A percentile compares a stretch with the other conserved stretches of the same genome.
phyloP scores from a whole-genome alignment of 2,113 vertebrate genomes.

The Myodes glareolus region DNA sequence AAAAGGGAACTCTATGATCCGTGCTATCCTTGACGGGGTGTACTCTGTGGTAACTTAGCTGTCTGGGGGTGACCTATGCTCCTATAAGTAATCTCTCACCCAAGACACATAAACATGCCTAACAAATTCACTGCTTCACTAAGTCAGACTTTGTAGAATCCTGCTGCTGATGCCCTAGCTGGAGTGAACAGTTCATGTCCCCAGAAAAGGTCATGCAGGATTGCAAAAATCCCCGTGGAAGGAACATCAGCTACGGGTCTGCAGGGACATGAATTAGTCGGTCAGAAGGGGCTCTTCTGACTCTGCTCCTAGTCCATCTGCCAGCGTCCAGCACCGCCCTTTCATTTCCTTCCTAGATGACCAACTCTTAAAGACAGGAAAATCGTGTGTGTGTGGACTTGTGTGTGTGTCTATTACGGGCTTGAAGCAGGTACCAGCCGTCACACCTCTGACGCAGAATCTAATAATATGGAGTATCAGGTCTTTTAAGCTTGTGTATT shows the following conservation, averaged over 20 bases:
- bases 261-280: neutral
- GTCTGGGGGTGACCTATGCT: neutral
- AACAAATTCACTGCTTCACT: neutral
- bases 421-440: neutral
- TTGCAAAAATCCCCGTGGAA: too few relatives aligned
- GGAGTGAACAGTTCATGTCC: neutral
- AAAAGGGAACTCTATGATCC: neutral
- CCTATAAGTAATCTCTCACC: neutral
- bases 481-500: neutral
- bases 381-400: too few relatives aligned
- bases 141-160: neutral
- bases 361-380: neutral
- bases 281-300: neutral
- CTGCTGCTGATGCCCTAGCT: neutral
- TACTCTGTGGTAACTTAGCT: neutral
- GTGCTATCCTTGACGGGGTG: neutral
- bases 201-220: neutral
- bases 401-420: neutral
- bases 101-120: neutral
- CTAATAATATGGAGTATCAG: too few relatives aligned
- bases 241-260: neutral
- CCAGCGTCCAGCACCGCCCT: fast-evolving
- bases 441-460: neutral
- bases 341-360: neutral
- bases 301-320: too few relatives aligned